Evolutionary conservation across 2,113 vertebrate species (phyloP), one percentile per base, ranked within the genome.

Genomic region (Lepisosteus osseus): DNA sequence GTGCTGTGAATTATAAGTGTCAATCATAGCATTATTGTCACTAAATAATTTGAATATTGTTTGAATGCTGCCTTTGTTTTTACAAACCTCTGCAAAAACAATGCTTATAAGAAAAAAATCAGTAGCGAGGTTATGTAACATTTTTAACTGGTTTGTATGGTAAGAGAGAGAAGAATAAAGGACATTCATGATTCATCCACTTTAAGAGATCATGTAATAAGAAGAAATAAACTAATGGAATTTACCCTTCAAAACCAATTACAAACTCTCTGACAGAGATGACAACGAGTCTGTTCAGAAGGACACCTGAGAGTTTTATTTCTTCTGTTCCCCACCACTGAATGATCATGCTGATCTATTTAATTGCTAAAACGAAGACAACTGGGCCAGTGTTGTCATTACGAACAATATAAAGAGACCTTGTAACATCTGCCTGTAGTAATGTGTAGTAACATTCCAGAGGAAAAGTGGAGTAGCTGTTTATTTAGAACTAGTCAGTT

Each of bases 201-300:
- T 29, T 29, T 29, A 29, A 29, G 29, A 29, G 11, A 17, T 79
- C 68, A 63, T 71, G 51, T 75, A 67, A 61, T 72, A 79, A 77
- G 63, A 83, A 45, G 0, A 84, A 88, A 86, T 85, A 67, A 47
- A 83, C 76, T 86, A 87, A 91, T 80, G 79, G 1, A 67, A 86
- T 89, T 90, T 86, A 80, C 76, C 55, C 54, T n/a, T 67, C 80
- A 86, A 88, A 90, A 80, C 81, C 68, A 73, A 74, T 87, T 86
- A 79, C 71, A 57, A 1, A 75, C 81, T 79, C 69, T 68, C 61
- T 68, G 74, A 70, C 65, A 67, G 76, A 71, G 66, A 54, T 59
- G 72, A 88, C 85, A 85, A 82, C 77, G 73, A 69, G 68, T 29
- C 72, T 71, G 68, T 87, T 90, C 77, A 85, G 71, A 69, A 64